Conservation (phyloP, 64 coral and sea anemone genomes). For the Pocillopora verrucosa region DNA sequence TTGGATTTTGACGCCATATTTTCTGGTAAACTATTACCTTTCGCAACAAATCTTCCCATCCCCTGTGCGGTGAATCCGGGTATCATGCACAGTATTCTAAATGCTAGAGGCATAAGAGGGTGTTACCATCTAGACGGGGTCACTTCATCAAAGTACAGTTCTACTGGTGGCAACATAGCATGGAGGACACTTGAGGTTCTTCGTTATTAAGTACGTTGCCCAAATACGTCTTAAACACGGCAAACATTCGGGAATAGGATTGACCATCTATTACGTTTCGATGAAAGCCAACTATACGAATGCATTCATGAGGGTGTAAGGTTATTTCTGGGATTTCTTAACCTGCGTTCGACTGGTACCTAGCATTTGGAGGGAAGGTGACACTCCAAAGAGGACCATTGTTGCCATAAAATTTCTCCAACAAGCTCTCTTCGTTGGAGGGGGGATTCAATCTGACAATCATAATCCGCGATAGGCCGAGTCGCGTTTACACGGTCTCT, state of each 20-base stretch:
- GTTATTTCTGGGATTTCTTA: neutral
- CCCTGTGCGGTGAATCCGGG: neutral
- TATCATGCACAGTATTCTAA: neutral
- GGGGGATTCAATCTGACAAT: too few relatives aligned
- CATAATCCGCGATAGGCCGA: too few relatives aligned
- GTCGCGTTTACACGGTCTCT: too few relatives aligned
- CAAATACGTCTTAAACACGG: neutral
- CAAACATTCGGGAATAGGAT: neutral
- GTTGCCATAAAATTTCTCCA: neutral
- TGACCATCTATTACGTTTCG: neutral
- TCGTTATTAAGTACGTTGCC: neutral
- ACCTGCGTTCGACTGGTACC: neutral
- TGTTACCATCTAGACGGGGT: neutral
- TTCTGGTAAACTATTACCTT: constrained; percentile 21
- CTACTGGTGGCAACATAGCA: neutral
- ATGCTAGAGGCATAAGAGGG: neutral
- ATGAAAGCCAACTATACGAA: neutral
- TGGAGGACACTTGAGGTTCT: neutral
- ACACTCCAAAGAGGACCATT: constrained; percentile 3
- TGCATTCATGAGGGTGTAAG: neutral
- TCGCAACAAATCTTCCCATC: neutral
- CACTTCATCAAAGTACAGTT: neutral
- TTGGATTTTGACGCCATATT: constrained; percentile 11
- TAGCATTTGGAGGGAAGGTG: neutral
- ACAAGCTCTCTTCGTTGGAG: neutral